phyloP scores from a whole-genome alignment of 2,113 vertebrate species.

The Herpetotheres cachinnans region DNA sequence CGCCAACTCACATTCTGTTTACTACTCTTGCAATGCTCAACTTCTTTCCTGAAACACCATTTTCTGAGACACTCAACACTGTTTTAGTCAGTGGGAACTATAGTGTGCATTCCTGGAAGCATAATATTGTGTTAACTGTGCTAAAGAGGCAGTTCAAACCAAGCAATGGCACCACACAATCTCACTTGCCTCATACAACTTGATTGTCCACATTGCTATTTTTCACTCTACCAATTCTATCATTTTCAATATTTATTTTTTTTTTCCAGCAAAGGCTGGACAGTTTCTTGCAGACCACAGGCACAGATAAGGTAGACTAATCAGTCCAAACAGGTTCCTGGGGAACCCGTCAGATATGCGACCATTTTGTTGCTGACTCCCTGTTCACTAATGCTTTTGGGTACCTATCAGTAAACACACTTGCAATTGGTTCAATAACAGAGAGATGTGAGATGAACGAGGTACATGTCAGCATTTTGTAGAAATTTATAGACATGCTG shows the following conservation, averaged over 20 bases:
- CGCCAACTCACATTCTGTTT: neutral
- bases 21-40: neutral
- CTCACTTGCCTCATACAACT: neutral
- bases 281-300: neutral
- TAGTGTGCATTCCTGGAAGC: fast-evolving
- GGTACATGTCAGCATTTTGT: neutral
- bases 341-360: fast-evolving
- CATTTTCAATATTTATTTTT: neutral
- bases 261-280: neutral
- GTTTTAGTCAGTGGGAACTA: neutral
- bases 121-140: neutral
- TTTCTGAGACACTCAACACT: neutral
- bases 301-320: neutral
- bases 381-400: neutral
- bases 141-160: neutral
- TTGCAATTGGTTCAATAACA: neutral
- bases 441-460: neutral
- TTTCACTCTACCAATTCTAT: neutral
- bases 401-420: neutral
- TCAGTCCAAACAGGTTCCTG: neutral
- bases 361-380: neutral
- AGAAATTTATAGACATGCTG: neutral
- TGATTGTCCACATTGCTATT: neutral
- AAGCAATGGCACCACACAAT: neutral
- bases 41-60: neutral